Evolutionary conservation across 2,797 vertebrate genomes (phyloP), one percentile per base, ranked within the genome.

Genomic region (Enteromius fasciolatus): DNA sequence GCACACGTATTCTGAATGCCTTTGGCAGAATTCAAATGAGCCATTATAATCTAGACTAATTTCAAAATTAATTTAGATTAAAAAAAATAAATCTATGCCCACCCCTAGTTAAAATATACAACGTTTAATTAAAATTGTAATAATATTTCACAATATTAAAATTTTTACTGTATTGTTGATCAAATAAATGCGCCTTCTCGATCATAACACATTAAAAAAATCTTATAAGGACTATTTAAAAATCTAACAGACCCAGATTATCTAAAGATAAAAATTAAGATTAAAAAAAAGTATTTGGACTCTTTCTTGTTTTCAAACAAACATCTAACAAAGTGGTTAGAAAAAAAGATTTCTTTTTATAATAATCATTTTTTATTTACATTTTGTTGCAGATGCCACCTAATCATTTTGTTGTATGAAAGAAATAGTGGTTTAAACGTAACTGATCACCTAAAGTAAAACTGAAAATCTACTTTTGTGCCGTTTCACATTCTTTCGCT

Each of bases 401-500:
- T 23, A 59, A n/a, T 64, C 9, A 64, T 12, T 46, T 28, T 70
- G 15, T 70, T 17, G 15, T 50, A 50, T 18, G 10, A 72, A 5
- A 31, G 3, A 0, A 31, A 20, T 50, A 50, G 18, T 5, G 14
- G 28, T 57, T 54, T n/a, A n/a, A 75, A 39, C 8, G 9, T 9
- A 54, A 39, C 46, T 6, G 12, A 41, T 54, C 17, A 69, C 11
- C 14, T 11, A 70, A 28, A 39, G 2, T 18, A 17, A 46, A 48
- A 46, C 25, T 46, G 7, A 73, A 33, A 54, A 72, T 63, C 2
- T 9, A 50, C 4, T 25, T 63, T 10, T 76, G 54, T 63, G 28
- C 17, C 18, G 39, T 36, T 66, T 57, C 23, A 75, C 46, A 76
- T 57, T 81, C 17, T 15, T 39, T 82, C 18, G 28, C 36, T 25